Evolutionary conservation across 2,888 invertebrate species (phyloP).

Genomic region (Biston stratarius): DNA sequence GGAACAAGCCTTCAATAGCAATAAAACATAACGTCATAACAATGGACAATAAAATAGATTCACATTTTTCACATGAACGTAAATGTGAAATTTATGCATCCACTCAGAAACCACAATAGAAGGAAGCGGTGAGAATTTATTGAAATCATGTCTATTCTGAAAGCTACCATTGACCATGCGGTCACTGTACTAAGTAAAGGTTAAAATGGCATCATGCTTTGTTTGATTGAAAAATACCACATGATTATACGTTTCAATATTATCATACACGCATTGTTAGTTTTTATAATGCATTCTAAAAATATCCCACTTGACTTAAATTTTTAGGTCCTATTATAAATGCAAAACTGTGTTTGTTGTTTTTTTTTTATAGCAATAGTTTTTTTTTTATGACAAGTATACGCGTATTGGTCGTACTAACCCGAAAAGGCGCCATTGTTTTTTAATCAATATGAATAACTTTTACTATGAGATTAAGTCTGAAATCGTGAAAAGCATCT

Average conservation of each 20-base stretch:
- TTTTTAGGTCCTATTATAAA: too few species aligned
- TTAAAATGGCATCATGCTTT: conserved; percentile 1
- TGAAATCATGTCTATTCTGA: conserved; percentile 60
- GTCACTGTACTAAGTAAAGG: conserved; percentile 34
- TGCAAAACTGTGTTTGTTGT: too few species aligned
- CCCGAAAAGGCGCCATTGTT: too few species aligned
- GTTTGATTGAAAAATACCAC: conserved; percentile 4
- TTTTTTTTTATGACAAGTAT: too few species aligned
- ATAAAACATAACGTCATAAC: conserved; percentile 41
- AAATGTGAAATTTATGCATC: conserved; percentile 60
- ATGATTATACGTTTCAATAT: neutral
- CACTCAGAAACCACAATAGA: conserved; percentile 61
- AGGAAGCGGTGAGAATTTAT: conserved; percentile 66
- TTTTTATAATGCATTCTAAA: neutral
- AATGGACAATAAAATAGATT: conserved; percentile 49
- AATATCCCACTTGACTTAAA: too few species aligned
- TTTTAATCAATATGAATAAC: too few species aligned
- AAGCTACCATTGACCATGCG: conserved; percentile 43
- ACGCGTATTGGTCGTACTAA: too few species aligned
- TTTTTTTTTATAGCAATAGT: too few species aligned
- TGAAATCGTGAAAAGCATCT: too few species aligned
- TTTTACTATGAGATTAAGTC: too few species aligned
- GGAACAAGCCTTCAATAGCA: conserved; percentile 37
- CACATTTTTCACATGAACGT: conserved; percentile 55
- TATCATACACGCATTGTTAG: neutral